Conservation (phyloP, 2,113 vertebrate genomes). For the Anoura caudifer region DNA sequence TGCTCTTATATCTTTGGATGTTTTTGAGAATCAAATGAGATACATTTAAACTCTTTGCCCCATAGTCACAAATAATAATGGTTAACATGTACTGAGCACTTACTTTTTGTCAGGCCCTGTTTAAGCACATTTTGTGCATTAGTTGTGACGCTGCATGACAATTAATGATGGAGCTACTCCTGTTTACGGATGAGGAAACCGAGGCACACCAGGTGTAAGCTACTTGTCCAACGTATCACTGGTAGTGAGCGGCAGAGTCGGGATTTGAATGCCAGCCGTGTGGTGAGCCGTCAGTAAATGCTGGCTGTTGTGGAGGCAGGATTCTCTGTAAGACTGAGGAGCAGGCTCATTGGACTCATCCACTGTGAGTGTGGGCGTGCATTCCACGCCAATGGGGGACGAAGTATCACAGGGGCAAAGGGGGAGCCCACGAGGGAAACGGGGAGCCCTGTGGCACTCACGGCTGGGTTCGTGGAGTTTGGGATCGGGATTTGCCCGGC, state of each 20-base stretch:
- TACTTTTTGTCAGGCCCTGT: not conserved
- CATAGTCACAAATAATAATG: not conserved
- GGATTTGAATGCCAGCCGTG: not conserved
- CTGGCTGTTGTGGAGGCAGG: rapidly evolving
- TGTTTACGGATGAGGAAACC: not conserved
- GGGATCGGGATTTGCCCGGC: not conserved
- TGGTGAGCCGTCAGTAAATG: not conserved
- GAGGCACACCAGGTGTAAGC: not conserved
- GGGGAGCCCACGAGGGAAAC: not conserved
- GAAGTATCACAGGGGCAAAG: not conserved
- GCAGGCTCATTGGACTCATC: rapidly evolving
- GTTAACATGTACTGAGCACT: not conserved
- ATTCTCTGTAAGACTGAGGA: not conserved
- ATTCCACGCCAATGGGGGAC: not conserved
- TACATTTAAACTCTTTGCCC: not conserved
- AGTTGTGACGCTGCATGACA: not conserved
- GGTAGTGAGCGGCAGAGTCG: not conserved
- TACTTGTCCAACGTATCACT: not conserved
- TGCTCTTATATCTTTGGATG: not conserved
- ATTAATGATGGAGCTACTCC: not conserved
- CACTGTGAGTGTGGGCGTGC: not conserved
- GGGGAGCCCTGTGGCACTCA: not conserved
- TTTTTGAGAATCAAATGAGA: not conserved
- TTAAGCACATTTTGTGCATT: not conserved
- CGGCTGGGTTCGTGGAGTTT: not conserved